Evolutionary conservation across 1,140 invertebrate species (phyloP).

Genomic region (Lithobius niger): DNA sequence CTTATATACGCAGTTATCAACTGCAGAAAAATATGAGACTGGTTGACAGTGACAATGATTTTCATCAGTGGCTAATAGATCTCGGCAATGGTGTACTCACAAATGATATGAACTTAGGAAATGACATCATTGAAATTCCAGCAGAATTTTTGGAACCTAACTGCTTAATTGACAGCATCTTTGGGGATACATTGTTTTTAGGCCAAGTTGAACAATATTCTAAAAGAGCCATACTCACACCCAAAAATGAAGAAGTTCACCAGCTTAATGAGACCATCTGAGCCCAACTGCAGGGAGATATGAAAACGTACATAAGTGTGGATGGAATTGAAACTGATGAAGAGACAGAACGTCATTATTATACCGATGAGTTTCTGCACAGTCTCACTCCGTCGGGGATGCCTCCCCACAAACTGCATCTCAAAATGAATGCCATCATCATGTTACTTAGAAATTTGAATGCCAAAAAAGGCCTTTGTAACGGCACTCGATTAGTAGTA

Average conservation of each 20-base stretch:
- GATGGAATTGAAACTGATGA: background rate
- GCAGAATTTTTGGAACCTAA: too few relatives aligned
- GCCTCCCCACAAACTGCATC: background rate
- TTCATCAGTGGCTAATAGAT: too few relatives aligned
- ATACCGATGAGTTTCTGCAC: background rate
- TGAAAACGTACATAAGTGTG: background rate
- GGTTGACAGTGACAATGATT: background rate
- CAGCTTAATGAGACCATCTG: background rate
- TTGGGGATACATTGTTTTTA: background rate
- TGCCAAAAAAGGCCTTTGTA: conserved; percentile 8
- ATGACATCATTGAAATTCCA: background rate
- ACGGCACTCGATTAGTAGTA: conserved; percentile 14
- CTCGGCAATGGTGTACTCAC: conserved; percentile 17
- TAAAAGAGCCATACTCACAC: background rate
- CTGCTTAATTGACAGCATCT: too few relatives aligned
- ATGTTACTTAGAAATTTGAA: conserved; percentile 1
- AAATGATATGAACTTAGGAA: background rate
- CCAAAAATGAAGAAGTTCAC: background rate
- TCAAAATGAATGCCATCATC: background rate
- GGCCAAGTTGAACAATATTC: background rate
- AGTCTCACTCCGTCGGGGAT: background rate
- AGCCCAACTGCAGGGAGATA: background rate
- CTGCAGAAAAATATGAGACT: conserved; percentile 22
- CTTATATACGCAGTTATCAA: conserved; percentile 6
- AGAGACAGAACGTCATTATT: background rate